Conservation (phyloP, 2,888 invertebrate genomes). For the Brachyptera putata region DNA sequence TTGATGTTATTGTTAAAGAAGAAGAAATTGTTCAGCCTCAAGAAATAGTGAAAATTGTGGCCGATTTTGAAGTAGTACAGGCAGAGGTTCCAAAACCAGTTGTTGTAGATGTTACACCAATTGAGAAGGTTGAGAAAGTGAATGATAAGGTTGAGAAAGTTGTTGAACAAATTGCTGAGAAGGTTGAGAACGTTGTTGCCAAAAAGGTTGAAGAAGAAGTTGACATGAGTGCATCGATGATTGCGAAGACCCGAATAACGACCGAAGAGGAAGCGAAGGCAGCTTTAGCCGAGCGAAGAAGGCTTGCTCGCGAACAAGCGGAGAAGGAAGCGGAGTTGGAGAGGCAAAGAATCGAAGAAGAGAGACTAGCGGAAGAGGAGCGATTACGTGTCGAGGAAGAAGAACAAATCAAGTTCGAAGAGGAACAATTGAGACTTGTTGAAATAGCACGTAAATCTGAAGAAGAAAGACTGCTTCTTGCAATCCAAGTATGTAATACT, state of each 20-base stretch:
- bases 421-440: slow-evolving; percentile 72
- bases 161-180: slow-evolving; percentile 17
- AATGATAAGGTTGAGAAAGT: slow-evolving; percentile 6
- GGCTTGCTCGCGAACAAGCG: slow-evolving; percentile 85
- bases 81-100: slow-evolving; percentile 45
- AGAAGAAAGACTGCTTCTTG: slow-evolving; percentile 79
- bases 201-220: slow-evolving; percentile 23
- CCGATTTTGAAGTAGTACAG: slow-evolving; percentile 47
- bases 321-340: slow-evolving; percentile 87
- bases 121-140: slow-evolving; percentile 34
- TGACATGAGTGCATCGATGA: slow-evolving; percentile 57
- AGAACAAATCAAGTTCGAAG: slow-evolving; percentile 73
- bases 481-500: slow-evolving; percentile 68
- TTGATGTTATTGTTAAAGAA: slow-evolving; percentile 1
- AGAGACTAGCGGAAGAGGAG: slow-evolving; percentile 68
- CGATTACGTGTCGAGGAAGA: slow-evolving; percentile 74
- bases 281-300: slow-evolving; percentile 82
- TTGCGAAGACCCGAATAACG: slow-evolving; percentile 65
- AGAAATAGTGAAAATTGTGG: background rate
- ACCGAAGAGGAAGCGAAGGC: slow-evolving; percentile 93
- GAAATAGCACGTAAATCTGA: slow-evolving; percentile 77
- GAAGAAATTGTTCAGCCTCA: background rate
- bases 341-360: slow-evolving; percentile 63
- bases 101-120: slow-evolving; percentile 39
- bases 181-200: slow-evolving; percentile 6